Base-by-base conservation (phyloP, 2,888 invertebrate species). In the Meteorus cinctellus region DNA sequence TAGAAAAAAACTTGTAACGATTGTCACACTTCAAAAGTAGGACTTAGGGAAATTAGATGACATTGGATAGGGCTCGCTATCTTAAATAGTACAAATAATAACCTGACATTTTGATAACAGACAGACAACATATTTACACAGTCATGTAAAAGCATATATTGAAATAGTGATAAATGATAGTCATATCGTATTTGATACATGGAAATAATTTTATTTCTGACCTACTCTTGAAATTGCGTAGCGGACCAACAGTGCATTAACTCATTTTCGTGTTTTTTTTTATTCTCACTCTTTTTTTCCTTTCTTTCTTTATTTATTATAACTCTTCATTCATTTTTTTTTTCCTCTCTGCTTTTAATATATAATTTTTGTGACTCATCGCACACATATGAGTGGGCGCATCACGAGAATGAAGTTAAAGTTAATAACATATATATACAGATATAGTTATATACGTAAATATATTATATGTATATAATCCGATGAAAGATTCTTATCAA, bases 401-500 rank as follows among this genome's bases (percentile, higher is more conserved):
- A 66, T 73, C 73, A 73, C 51, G 27, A 65, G 41, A 34, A 19
- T 65, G 31, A 19, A 34, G 31, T 63, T 14, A 36, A 55, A 55
- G 8, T 55, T 55, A 55, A 55, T 55, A 55, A 55, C 55, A 55
- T 19, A 19, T 19, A 55, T 19, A 55, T 19, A 55, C 6, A 55
- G 4, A 48, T n/a, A 48, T n/a, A 48, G 4, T 14, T n/a, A 48
- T n/a, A n/a, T 4, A 48, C 4, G 14, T n/a, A 48, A 4, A 48
- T 48, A 48, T 48, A 16, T 48, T 72, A 55, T 36, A 73, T 73
- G 51, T 48, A 73, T 65, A 66, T 66, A 73, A 73, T 73, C 65
- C 73, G 66, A 73, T 73, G 55, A 55, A 66, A 73, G 73, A 73
- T 73, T 48, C 31, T 66, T 73, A 73, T 73, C 73, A 55, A 71